Conservation (phyloP, 2,888 invertebrate species). For the Diaphora mendica region DNA sequence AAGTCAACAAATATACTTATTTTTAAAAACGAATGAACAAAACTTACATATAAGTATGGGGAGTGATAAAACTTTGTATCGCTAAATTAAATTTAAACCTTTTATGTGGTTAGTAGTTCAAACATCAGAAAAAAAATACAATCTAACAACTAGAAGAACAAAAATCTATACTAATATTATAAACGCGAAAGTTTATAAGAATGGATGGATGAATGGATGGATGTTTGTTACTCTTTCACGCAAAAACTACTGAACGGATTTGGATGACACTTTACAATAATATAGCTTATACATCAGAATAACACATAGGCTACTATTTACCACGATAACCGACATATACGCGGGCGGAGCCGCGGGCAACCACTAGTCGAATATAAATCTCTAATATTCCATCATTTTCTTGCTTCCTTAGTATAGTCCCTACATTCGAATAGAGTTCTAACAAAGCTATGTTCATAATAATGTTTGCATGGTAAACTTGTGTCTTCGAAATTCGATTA, state of each 20-base stretch:
- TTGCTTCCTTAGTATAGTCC: not conserved
- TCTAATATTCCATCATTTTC: not conserved
- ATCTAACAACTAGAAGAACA: not conserved
- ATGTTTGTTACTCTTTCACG: too few relatives aligned
- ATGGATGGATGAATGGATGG: too few relatives aligned
- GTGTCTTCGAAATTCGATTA: constrained; percentile 45
- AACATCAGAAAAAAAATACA: not conserved
- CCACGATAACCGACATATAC: too few relatives aligned
- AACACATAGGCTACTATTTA: too few relatives aligned
- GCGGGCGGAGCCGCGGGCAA: too few relatives aligned
- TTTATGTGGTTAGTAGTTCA: not conserved
- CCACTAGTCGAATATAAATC: too few relatives aligned
- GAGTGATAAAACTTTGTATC: not conserved
- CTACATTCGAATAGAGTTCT: constrained; percentile 3
- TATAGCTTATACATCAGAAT: too few relatives aligned
- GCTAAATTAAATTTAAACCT: not conserved
- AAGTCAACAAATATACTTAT: not conserved
- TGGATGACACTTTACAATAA: too few relatives aligned
- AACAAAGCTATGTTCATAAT: constrained; percentile 16
- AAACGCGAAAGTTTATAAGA: too few relatives aligned
- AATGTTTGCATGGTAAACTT: constrained; percentile 24
- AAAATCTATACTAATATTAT: too few relatives aligned
- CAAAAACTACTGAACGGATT: too few relatives aligned
- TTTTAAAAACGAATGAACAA: not conserved
- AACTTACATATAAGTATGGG: not conserved